Percentiles rank a stretch among this genome's conserved stretches.
These are phyloP conservation scores for Sylvilagus bachmani DNA, from an alignment of 2,113 vertebrate species.

Conservation along the genomic window DNA sequence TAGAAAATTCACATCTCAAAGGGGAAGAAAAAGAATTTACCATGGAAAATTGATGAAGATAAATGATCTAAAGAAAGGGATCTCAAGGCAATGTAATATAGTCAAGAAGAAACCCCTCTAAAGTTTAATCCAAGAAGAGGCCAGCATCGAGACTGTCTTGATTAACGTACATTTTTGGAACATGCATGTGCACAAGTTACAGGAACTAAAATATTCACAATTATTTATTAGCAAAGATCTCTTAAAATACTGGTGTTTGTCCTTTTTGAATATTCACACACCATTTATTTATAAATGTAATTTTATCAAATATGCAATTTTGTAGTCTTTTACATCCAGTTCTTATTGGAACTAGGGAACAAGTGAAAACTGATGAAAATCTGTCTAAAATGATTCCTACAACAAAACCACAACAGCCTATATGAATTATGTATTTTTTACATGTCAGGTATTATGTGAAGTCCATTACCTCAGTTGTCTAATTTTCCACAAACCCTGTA, in stretches of 20 bases:
- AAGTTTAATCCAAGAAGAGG: not conserved
- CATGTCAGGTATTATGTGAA: not conserved
- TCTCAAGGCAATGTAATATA: not conserved
- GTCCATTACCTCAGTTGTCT: not conserved
- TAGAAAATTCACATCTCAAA: not conserved
- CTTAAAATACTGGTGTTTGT: not conserved
- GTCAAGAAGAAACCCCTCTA: not conserved
- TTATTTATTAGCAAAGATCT: not conserved
- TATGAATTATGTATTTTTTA: not conserved
- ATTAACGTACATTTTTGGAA: not conserved
- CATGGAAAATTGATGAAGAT: not conserved
- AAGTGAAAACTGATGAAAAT: constrained; percentile 31
- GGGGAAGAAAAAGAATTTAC: not conserved
- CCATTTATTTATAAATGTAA: not conserved
- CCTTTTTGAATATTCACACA: not conserved
- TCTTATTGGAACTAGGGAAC: not conserved
- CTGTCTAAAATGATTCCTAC: not conserved
- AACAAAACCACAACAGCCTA: not conserved
- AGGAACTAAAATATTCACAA: not conserved
- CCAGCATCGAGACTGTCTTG: not conserved
- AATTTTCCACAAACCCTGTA: not conserved
- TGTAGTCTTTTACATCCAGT: not conserved
- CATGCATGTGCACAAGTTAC: not conserved
- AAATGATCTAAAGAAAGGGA: not conserved
- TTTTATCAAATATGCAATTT: not conserved